A percentile compares a stretch with the other conserved stretches of the same genome.
Conservation (phyloP, 2,888 invertebrate genomes). For the Trichopria drosophilae region DNA sequence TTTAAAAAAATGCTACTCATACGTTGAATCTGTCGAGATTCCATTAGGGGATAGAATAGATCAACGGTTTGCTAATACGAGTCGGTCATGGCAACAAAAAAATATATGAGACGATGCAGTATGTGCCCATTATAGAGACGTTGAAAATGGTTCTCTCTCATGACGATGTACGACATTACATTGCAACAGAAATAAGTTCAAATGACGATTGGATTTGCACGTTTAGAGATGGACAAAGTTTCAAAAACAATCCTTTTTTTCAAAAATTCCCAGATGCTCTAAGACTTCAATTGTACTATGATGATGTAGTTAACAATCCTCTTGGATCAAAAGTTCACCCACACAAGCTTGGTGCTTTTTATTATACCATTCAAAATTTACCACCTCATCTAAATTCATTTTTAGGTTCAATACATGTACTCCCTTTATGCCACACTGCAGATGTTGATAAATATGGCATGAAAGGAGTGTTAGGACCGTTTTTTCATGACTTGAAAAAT, state of each 20-base stretch:
- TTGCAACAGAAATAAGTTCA: background rate
- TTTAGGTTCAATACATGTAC: slow-evolving; percentile 31
- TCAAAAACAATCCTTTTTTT: slow-evolving; percentile 3
- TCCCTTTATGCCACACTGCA: slow-evolving; percentile 21
- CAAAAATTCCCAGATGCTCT: slow-evolving; percentile 6
- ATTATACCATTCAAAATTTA: slow-evolving; percentile 33
- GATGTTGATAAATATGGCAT: slow-evolving; percentile 29
- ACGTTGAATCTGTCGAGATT: background rate
- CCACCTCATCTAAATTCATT: slow-evolving; percentile 25
- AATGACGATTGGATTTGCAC: background rate
- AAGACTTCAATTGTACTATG: slow-evolving; percentile 34
- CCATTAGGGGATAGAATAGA: slow-evolving; percentile 1
- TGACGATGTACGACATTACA: slow-evolving; percentile 4
- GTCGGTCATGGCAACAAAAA: background rate
- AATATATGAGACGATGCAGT: slow-evolving; percentile 14
- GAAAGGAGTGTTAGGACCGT: slow-evolving; percentile 15
- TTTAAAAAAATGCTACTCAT: slow-evolving; percentile 3
- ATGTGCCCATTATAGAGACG: slow-evolving; percentile 12
- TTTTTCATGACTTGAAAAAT: slow-evolving; percentile 15
- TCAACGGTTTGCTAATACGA: background rate
- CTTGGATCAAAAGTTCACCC: slow-evolving; percentile 27
- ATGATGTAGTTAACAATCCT: slow-evolving; percentile 34
- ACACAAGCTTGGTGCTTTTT: slow-evolving; percentile 36
- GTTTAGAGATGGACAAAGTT: slow-evolving; percentile 12
- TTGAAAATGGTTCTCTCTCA: slow-evolving; percentile 15